These are phyloP conservation scores for Drosophila histrio DNA, from an alignment of 2,888 invertebrate genomes.

Conservation along the genomic window DNA sequence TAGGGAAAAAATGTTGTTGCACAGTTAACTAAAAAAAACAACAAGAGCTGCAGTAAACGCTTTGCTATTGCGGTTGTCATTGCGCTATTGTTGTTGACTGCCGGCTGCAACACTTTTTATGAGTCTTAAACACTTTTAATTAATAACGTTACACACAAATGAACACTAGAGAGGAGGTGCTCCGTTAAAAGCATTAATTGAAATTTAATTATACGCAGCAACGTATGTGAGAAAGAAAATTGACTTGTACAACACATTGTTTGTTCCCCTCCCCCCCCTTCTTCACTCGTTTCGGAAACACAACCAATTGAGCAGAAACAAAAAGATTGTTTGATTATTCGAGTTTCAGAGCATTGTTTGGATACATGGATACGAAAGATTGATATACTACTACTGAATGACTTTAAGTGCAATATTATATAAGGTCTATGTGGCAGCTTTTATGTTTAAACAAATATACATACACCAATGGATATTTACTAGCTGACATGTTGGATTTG, in stretches of 20 bases:
- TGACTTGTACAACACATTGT: constrained; percentile 25
- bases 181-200: constrained; percentile 69
- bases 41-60: constrained; percentile 33
- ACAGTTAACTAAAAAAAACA: constrained; percentile 26
- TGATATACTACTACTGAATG: constrained; percentile 34
- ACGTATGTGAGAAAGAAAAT: constrained; percentile 43
- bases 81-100: constrained; percentile 19
- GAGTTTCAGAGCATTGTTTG: constrained; percentile 42
- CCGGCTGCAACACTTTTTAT: constrained; percentile 40
- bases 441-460: not conserved
- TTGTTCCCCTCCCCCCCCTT: not conserved
- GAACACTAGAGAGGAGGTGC: constrained; percentile 25
- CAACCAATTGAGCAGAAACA: constrained; percentile 46
- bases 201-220: constrained; percentile 66
- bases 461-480: not conserved
- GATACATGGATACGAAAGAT: constrained; percentile 50
- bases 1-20: constrained; percentile 22
- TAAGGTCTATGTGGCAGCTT: not conserved
- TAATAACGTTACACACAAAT: constrained; percentile 60
- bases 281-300: not conserved
- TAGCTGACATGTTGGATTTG: not conserved
- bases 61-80: constrained; percentile 53
- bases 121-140: constrained; percentile 68
- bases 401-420: not conserved
- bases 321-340: constrained; percentile 47